A percentile compares a stretch with the other conserved stretches of the same genome.
phyloP scores from a whole-genome alignment of 2,797 vertebrate species.

The Sebastes nivosus region DNA sequence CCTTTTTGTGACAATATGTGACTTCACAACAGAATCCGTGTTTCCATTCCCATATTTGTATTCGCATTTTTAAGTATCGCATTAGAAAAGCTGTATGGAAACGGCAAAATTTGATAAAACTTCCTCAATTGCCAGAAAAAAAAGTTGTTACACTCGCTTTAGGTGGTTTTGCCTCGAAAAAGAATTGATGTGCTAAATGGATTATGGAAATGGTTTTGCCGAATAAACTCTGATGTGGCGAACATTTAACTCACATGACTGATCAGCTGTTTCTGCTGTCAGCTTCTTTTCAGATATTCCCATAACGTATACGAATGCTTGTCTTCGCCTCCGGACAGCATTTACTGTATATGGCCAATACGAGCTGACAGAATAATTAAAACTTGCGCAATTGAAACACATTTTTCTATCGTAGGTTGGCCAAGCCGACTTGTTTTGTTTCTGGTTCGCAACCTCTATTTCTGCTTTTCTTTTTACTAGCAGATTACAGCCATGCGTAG shows the following conservation, averaged over 20 bases:
- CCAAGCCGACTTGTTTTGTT: not conserved
- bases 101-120: no score
- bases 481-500: not conserved
- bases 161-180: no score
- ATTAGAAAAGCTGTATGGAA: no score
- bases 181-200: no score
- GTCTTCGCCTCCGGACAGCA: not conserved
- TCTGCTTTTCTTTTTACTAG: not conserved
- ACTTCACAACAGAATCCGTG: not conserved
- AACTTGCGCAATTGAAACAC: not conserved
- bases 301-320: not conserved
- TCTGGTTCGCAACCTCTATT: not conserved
- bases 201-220: no score
- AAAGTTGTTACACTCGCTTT: accelerated
- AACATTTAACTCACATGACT: not conserved
- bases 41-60: not conserved
- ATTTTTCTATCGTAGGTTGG: not conserved
- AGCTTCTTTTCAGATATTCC: not conserved
- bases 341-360: not conserved
- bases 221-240: not conserved
- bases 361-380: not conserved
- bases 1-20: constrained; percentile 1
- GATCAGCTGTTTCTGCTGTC: not conserved
- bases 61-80: no score
- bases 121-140: no score